A percentile compares a stretch with the other conserved stretches of the same genome.
These are phyloP conservation scores for Gnathonemus longibarbis DNA, from an alignment of 2,113 vertebrate species.

Conservation along the genomic window DNA sequence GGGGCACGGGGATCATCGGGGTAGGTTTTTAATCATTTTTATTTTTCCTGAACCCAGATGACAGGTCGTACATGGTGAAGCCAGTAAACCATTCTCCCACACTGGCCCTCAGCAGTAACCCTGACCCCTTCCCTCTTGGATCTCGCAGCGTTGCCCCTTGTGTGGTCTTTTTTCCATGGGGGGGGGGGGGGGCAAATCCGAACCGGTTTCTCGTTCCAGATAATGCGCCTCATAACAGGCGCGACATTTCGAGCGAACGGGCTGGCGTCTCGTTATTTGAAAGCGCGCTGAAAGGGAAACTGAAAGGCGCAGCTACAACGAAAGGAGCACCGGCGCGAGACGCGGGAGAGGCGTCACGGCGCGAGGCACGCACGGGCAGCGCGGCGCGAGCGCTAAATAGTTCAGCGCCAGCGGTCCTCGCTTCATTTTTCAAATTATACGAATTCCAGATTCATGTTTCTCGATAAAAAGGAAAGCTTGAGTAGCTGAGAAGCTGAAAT, in stretches of 20 bases:
- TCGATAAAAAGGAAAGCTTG: not conserved
- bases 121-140: not conserved
- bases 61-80: constrained; percentile 34
- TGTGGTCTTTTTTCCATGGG: constrained; percentile 24
- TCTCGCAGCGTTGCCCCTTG: not conserved
- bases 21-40: constrained; percentile 36
- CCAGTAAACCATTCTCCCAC: constrained; percentile 23
- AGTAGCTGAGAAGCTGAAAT: not conserved
- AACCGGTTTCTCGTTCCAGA: constrained; percentile 5
- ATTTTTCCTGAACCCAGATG: constrained; percentile 45
- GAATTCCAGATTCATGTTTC: not conserved
- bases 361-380: not conserved
- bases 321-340: not conserved
- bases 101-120: not conserved
- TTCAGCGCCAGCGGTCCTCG: not conserved
- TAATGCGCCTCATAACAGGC: constrained; percentile 19
- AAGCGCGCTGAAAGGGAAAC: constrained; percentile 6
- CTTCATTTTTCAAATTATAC: not conserved
- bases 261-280: constrained; percentile 29
- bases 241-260: constrained; percentile 17
- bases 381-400: not conserved
- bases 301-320: not conserved
- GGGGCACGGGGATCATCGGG: constrained; percentile 31
- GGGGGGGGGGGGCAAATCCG: not conserved
- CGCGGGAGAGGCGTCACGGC: not conserved